Conservation (phyloP, 1,140 invertebrate genomes). For the Drosophila santomea region DNA sequence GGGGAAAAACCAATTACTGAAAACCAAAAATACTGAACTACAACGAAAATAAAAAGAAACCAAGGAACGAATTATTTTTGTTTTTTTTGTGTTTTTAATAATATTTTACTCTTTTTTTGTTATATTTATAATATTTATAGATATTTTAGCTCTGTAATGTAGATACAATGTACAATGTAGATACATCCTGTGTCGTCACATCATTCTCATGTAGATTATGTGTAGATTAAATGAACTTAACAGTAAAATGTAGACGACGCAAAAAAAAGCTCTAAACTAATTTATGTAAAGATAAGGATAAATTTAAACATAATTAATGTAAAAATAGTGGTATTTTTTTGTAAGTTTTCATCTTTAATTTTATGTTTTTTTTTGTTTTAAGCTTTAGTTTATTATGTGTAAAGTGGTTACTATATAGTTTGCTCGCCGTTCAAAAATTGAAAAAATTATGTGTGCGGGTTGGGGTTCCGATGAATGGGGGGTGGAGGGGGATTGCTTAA, state of each 20-base stretch:
- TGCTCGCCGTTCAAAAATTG: constrained; percentile 58
- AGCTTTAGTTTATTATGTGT: constrained; percentile 27
- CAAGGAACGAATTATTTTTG: constrained; percentile 27
- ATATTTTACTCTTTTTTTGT: constrained; percentile 82
- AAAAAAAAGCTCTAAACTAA: constrained; percentile 71
- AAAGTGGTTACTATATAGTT: constrained; percentile 55
- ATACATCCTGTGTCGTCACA: constrained; percentile 60
- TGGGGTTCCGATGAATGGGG: background rate
- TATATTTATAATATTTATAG: constrained; percentile 74
- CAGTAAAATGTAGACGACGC: constrained; percentile 66
- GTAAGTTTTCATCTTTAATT: constrained; percentile 32
- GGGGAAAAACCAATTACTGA: constrained; percentile 24
- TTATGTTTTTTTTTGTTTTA: constrained; percentile 31
- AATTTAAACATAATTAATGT: constrained; percentile 77
- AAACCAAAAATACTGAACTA: constrained; percentile 36
- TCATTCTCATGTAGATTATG: constrained; percentile 42
- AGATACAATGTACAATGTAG: constrained; percentile 77
- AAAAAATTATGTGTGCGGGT: constrained; percentile 23
- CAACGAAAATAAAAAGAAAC: constrained; percentile 29
- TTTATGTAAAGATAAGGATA: constrained; percentile 55
- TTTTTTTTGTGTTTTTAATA: constrained; percentile 69
- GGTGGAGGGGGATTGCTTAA: background rate
- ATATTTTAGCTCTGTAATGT: constrained; percentile 74
- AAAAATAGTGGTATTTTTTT: constrained; percentile 62
- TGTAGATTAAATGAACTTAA: constrained; percentile 71